Base-by-base conservation (phyloP, 2,888 invertebrate genomes). In the Acanthacorydalis orientalis region DNA sequence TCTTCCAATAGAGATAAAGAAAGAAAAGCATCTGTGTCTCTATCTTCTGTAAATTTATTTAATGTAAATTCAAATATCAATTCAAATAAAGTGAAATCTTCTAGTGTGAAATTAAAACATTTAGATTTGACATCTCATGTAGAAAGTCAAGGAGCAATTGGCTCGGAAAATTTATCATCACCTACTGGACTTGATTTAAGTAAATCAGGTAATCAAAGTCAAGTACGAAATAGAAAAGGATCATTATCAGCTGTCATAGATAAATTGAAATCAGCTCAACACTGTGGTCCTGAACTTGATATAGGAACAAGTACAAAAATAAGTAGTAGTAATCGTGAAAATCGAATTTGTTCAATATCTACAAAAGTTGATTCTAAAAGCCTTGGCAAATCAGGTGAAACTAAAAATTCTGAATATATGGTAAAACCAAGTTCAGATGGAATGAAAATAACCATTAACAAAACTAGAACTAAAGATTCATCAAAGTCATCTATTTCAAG, bases 401-500 rank as follows among this genome's bases (percentile, higher is more conserved):
- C 67, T 49, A 83, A 83, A 65, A 82, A 82, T 59, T 80, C 83
- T 31, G 88, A 88, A 58, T 90, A 90, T 57, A 87, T 87, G 80
- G 86, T 91, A 1, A 91, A 90, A 59, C 83, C 84, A 14, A 87
- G 88, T 59, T 80, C 80, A 12, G 89, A 89, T 56, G 89, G 89
- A 4, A 86, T 92, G 69, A 92, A 91, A 64, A 77, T 92, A 47
- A 92, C 89, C 2, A 89, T 91, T 31, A 91, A 90, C 59, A 91
- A 91, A 68, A 88, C 90, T 1, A 73, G 83, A 57, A 76, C 78
- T 16, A 83, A 84, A 59, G 83, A 84, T 49, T 75, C 75, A 0
- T 76, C 76, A 15, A 63, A 64, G 37, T 67, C 68, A 47, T 49
- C 51, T 49, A 50, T 41, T 23, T 39, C 55, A 50, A 49, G 34